These are phyloP conservation scores for Squalus acanthias DNA, from an alignment of 2,797 vertebrate genomes.

Conservation along the genomic window DNA sequence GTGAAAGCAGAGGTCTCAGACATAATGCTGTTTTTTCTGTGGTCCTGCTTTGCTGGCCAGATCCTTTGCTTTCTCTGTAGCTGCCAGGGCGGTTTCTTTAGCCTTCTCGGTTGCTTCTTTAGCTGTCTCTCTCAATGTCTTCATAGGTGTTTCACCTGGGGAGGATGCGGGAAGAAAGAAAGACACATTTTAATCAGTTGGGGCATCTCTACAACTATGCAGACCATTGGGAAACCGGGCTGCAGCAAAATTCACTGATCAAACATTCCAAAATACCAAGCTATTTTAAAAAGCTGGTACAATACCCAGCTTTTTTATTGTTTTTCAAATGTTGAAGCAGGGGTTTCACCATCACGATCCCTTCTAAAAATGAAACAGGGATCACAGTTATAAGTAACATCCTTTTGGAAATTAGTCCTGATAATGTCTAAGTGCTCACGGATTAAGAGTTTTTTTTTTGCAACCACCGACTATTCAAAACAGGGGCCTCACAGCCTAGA, in stretches of 20 bases:
- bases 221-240: too few species aligned
- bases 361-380: background rate
- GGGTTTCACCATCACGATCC: background rate
- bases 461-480: background rate
- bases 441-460: background rate
- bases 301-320: background rate
- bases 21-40: slow-evolving; percentile 82
- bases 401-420: background rate
- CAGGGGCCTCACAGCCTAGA: background rate
- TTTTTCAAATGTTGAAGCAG: background rate
- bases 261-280: background rate
- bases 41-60: slow-evolving; percentile 79
- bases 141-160: slow-evolving; percentile 81
- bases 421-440: background rate
- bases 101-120: slow-evolving; percentile 83
- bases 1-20: slow-evolving; percentile 55
- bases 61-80: slow-evolving; percentile 92
- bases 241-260: background rate
- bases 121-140: slow-evolving; percentile 79
- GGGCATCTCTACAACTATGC: background rate
- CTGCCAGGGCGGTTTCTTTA: slow-evolving; percentile 85
- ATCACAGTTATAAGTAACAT: background rate
- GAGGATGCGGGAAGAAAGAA: background rate
- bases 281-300: background rate
- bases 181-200: background rate